Percentiles rank a stretch among this genome's conserved stretches.
Evolutionary conservation across 2,797 vertebrate genomes (phyloP).

Genomic region (Octomys mimax): DNA sequence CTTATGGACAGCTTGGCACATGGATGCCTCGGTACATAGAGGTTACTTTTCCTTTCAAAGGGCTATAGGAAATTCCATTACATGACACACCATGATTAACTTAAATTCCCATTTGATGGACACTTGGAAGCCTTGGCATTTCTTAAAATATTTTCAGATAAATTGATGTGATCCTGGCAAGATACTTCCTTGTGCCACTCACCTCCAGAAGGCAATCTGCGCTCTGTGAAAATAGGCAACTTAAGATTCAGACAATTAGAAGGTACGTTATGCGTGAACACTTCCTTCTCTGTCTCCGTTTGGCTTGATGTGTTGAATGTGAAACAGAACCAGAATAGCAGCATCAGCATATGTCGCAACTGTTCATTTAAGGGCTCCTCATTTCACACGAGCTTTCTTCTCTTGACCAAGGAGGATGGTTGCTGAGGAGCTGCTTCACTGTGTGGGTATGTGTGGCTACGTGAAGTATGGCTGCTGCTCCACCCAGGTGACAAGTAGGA

Average conservation of each 20-base stretch:
- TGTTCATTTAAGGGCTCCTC: conserved; percentile 48
- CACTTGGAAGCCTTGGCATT: conserved; percentile 33
- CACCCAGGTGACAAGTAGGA: neutral
- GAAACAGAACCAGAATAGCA: conserved; percentile 57
- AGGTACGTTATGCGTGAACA: neutral
- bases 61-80: conserved; percentile 22
- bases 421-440: neutral
- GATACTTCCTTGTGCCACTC: neutral
- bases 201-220: conserved; percentile 5
- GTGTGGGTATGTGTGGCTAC: neutral
- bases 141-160: conserved; percentile 26
- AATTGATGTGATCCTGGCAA: neutral
- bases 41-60: neutral
- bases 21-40: neutral
- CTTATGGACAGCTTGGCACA: neutral
- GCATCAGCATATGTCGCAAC: conserved; percentile 12
- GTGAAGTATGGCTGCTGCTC: neutral
- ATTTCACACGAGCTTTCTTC: neutral
- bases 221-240: conserved; percentile 15
- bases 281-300: conserved; percentile 6
- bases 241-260: conserved; percentile 57
- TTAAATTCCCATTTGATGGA: conserved; percentile 32
- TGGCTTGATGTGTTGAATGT: conserved; percentile 36
- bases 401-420: neutral
- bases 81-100: neutral